Base-by-base conservation (phyloP, 2,113 vertebrate genomes). In the Copsychus sechellarum region DNA sequence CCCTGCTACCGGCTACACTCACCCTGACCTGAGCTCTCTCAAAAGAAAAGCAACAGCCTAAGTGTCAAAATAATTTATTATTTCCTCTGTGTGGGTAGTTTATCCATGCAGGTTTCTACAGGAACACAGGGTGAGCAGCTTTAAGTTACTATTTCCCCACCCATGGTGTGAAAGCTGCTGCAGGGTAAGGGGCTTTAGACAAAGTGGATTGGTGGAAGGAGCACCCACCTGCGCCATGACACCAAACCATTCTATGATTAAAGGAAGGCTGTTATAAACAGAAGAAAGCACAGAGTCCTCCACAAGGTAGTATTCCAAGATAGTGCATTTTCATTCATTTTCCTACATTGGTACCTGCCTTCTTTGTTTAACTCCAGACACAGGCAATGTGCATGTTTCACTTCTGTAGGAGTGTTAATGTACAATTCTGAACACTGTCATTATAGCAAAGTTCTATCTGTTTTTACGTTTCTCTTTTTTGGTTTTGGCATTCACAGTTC, bases 391-490 rank as follows among this genome's bases (percentile, higher is more conserved):
- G 60, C 78, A 72, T 51, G 58, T 93, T 92, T 97, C 95, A 80
- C 83, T 93, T 93, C 81, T 33, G 26, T 47, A 51, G 90, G 38
- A 54, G 36, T 33, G 51, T 56, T 57, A 45, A 26, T 3, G 2
- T 23, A 22, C 1, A 3, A 9, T 51, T 69, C 64, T 84, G 77
- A 54, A 84, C 62, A 84, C 57, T 91, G 31, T 81, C 66, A 57
- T 24, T 29, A 29, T 26, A 57, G 33, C 9, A 12, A 64, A 91
- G 43, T 93, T 83, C 95, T 98, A 98, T 97, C 98, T 98, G 97
- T 97, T 98, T 92, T 98, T 99, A 96, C 98, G 98, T 95, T 98
- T 99, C 62, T 99, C 98, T 91, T 98, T 99, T 96, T 98, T 99
- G 94, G 48, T 98, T 86, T 98, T 98, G 95, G 85, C 84, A 14